Percentiles rank a stretch among this genome's conserved stretches.
Conservation (phyloP, 2,113 vertebrate species). For the Toxotes chatareus region DNA sequence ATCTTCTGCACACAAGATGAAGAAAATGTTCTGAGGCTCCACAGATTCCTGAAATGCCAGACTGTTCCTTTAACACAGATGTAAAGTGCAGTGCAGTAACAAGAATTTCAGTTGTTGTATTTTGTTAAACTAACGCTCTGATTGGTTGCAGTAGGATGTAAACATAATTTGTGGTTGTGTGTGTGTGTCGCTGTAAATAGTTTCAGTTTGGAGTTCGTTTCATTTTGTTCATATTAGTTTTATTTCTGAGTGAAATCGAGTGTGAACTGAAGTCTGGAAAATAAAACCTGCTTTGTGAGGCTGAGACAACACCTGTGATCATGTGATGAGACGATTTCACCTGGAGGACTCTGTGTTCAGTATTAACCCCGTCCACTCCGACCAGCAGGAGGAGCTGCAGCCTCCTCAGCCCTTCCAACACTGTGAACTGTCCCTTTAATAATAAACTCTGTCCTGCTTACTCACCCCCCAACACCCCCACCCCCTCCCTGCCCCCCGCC, state of each 20-base stretch:
- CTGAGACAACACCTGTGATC: not conserved
- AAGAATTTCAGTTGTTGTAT: no score
- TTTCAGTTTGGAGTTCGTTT: conserved; percentile 2
- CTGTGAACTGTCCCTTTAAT: conserved; percentile 51
- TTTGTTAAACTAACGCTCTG: no score
- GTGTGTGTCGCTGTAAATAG: conserved; percentile 36
- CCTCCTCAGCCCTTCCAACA: not conserved
- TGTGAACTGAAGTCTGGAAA: not conserved
- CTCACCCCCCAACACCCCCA: conserved; percentile 20
- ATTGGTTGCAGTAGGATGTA: no score
- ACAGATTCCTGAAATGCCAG: no score
- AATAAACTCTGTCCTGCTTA: conserved; percentile 1
- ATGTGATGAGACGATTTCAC: not conserved
- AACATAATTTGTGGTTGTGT: no score
- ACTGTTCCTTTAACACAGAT: no score
- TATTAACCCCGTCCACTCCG: not conserved
- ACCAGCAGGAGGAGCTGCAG: conserved; percentile 37
- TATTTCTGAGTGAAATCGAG: not conserved
- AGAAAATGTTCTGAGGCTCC: no score
- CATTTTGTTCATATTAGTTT: not conserved
- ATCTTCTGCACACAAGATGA: no score
- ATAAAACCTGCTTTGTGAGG: no score
- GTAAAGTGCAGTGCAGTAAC: no score
- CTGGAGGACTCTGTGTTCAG: no score
- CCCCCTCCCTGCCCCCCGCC: conserved; percentile 77